Evolutionary conservation across 2,888 invertebrate species (phyloP), one percentile per base, ranked within the genome.

Genomic region (Drosophila recens): DNA sequence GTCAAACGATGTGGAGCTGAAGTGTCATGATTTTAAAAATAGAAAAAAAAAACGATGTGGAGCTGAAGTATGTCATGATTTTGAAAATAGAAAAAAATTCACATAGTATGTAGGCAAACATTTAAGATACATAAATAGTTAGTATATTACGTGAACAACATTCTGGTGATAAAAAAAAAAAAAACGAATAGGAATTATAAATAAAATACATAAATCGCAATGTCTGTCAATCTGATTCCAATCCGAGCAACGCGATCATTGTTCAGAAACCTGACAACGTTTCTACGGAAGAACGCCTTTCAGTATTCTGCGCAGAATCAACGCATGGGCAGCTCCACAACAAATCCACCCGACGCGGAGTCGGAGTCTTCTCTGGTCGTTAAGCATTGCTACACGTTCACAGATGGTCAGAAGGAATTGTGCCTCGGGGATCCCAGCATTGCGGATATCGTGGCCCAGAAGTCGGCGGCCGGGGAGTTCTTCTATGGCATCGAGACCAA

Each of bases 401-500:
- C 63, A 2, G 20, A 46, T 9, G 2, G 0, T 8, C 63, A 64
- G 40, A 13, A 40, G 40, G 2, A 23, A 1, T 2, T 46, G 4
- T 0, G 17, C 4, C 27, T 64, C 1, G 40, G 23, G 2, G 63
- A 64, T 48, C 38, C 30, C 0, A 63, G 15, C 10, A 56, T 63
- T 10, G 63, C 63, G 4, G 20, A 62, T 0, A 36, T 91, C 1
- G 84, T 91, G 11, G 66, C 64, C 8, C 61, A 83, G 3, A 90
- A 87, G 43, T 82, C 82, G 11, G 70, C 70, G 15, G 78, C 75
- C 8, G 58, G 79, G 8, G 79, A 90, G 65, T 89, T 90, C 71
- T 92, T 90, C 67, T 92, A 91, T 64, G 92, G 91, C 62, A 84
- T 92, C 20, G 92, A 92, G 73, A 62, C 92, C 49, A 71, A 87